Conservation (phyloP, 1,140 invertebrate genomes). For the Leucophenga varia region DNA sequence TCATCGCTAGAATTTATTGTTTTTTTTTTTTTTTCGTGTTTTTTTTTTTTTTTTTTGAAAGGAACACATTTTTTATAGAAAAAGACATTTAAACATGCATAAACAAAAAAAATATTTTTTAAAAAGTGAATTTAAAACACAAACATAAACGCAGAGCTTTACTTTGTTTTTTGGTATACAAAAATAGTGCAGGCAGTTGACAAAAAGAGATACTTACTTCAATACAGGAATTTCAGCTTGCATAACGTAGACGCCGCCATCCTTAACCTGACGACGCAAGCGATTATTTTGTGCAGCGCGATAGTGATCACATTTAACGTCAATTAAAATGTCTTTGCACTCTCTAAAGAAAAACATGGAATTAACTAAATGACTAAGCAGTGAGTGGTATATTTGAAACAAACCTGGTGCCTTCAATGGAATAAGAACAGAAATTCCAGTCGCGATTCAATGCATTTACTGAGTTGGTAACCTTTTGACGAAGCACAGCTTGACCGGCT, state of each 20-base stretch:
- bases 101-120: conserved; percentile 18
- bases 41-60: conserved; percentile 28
- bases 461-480: conserved; percentile 82
- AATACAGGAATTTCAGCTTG: conserved; percentile 78
- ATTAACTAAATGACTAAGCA: too few relatives aligned
- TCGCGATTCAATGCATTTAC: conserved; percentile 87
- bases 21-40: conserved; percentile 25
- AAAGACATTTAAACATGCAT: conserved; percentile 15
- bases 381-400: too few relatives aligned
- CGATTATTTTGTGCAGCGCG: conserved; percentile 61
- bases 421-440: conserved; percentile 92
- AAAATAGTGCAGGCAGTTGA: conserved; percentile 3
- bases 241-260: conserved; percentile 75
- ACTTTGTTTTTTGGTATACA: conserved; percentile 3
- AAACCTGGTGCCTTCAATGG: conserved; percentile 63
- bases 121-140: conserved; percentile 10
- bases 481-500: conserved; percentile 86
- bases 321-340: conserved; percentile 85
- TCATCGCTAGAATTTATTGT: conserved; percentile 45
- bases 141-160: conserved; percentile 18
- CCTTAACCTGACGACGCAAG: conserved; percentile 66
- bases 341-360: conserved; percentile 62
- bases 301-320: conserved; percentile 83
- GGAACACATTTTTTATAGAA: conserved; percentile 27
- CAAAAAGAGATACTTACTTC: conserved; percentile 64